phyloP scores from a whole-genome alignment of 2,797 vertebrate genomes.

The Glyptemys insculpta region DNA sequence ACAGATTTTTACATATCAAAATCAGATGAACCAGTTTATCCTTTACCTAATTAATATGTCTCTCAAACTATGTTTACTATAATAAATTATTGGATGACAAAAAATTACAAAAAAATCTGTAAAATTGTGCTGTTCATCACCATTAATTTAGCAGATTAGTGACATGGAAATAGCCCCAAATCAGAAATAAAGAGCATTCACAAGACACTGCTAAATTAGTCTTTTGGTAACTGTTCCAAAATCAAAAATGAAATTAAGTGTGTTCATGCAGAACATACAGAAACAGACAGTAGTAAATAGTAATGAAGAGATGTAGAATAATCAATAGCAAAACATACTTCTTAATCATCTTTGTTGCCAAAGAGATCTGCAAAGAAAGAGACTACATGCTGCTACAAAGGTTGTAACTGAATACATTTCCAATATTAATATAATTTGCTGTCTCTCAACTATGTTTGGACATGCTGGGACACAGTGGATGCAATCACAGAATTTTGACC shows the following conservation, averaged over 20 bases:
- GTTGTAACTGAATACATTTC: not conserved
- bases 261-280: constrained; percentile 50
- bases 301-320: constrained; percentile 62
- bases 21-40: constrained; percentile 32
- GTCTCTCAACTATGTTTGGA: not conserved
- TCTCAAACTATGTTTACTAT: constrained; percentile 41
- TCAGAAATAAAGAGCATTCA: constrained; percentile 52
- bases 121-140: constrained; percentile 66
- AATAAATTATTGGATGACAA: constrained; percentile 61
- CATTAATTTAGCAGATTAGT: constrained; percentile 71
- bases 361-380: not conserved
- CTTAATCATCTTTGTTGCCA: not conserved
- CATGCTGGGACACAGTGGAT: not conserved
- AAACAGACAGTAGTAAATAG: constrained; percentile 43
- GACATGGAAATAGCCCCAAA: constrained; percentile 64
- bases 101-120: constrained; percentile 31
- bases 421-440: not conserved
- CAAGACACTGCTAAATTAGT: constrained; percentile 62
- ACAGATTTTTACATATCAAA: constrained; percentile 44
- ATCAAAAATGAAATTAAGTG: constrained; percentile 41
- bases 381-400: not conserved
- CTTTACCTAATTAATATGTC: constrained; percentile 56
- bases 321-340: not conserved
- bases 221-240: constrained; percentile 45
- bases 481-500: not conserved